Evolutionary conservation across 2,888 invertebrate genomes (phyloP).

Genomic region (Callimorpha dominula): DNA sequence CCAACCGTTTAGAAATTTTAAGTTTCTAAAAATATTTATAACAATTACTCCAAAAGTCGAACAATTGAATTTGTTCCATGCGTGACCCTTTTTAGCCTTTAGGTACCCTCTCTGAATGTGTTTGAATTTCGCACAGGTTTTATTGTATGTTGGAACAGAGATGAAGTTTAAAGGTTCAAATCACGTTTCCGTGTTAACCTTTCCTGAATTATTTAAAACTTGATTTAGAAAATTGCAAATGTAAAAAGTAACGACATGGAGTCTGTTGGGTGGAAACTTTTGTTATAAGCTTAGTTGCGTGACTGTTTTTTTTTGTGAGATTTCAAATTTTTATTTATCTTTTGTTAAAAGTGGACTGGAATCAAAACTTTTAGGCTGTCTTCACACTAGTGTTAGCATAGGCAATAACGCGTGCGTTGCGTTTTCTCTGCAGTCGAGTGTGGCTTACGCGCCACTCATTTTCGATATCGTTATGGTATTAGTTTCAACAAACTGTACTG

Average conservation of each 20-base stretch:
- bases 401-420: too few relatives aligned
- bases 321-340: background rate
- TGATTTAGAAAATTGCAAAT: conserved; percentile 9
- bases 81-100: conserved; percentile 10
- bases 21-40: background rate
- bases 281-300: background rate
- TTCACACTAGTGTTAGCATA: too few relatives aligned
- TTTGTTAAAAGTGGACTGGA: background rate
- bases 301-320: background rate
- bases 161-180: conserved; percentile 21
- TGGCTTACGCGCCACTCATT: too few relatives aligned
- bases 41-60: background rate
- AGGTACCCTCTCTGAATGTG: conserved; percentile 14
- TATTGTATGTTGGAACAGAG: conserved; percentile 11
- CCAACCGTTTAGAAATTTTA: background rate
- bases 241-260: background rate
- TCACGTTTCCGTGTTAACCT: conserved; percentile 27
- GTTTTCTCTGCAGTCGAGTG: too few relatives aligned
- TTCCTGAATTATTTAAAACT: conserved; percentile 9
- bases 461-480: too few relatives aligned
- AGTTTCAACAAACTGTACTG: too few relatives aligned
- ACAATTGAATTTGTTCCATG: conserved; percentile 19
- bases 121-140: conserved; percentile 21
- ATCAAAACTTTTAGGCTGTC: background rate
- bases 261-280: background rate